Evolutionary conservation across 2,797 vertebrate genomes (phyloP).

Genomic region (Pseudomugil gertrudae): DNA sequence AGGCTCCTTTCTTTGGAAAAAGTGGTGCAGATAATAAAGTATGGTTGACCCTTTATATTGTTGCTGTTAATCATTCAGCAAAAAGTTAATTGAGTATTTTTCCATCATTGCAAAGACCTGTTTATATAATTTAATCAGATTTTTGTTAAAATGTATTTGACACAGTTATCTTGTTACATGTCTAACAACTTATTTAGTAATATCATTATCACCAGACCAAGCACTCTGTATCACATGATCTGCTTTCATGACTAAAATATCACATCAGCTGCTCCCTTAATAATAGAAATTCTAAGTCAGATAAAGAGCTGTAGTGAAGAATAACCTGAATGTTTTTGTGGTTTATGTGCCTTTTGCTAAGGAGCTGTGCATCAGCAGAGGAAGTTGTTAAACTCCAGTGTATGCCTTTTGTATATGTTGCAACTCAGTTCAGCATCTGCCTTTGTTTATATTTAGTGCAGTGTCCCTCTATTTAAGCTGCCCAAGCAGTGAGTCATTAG

Average conservation of each 20-base stretch:
- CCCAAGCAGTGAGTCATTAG: slow-evolving; percentile 57
- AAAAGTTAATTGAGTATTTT: not conserved
- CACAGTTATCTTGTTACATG: not conserved
- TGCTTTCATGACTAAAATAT: slow-evolving; percentile 56
- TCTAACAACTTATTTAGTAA: not conserved
- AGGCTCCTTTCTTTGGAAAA: no score
- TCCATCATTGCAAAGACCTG: not conserved
- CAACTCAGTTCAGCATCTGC: slow-evolving; percentile 44
- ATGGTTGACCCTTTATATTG: no score
- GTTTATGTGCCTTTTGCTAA: slow-evolving; percentile 30
- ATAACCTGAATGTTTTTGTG: slow-evolving; percentile 65
- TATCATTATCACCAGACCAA: slow-evolving; percentile 46
- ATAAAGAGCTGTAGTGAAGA: slow-evolving; percentile 55
- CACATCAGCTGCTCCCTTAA: slow-evolving; percentile 57
- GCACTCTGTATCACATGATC: slow-evolving; percentile 56
- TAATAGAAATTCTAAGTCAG: slow-evolving; percentile 35
- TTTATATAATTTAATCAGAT: slow-evolving; percentile 8
- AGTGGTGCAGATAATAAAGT: no score
- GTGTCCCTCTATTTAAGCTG: slow-evolving; percentile 42
- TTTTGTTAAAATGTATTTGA: not conserved
- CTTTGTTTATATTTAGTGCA: slow-evolving; percentile 71
- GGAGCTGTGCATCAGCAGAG: slow-evolving; percentile 20
- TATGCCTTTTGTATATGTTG: slow-evolving; percentile 19
- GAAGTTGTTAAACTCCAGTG: slow-evolving; percentile 10
- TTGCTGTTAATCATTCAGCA: not conserved